These are phyloP conservation scores for Rhinolophus sinicus DNA, from an alignment of 2,113 vertebrate species.

Conservation along the genomic window DNA sequence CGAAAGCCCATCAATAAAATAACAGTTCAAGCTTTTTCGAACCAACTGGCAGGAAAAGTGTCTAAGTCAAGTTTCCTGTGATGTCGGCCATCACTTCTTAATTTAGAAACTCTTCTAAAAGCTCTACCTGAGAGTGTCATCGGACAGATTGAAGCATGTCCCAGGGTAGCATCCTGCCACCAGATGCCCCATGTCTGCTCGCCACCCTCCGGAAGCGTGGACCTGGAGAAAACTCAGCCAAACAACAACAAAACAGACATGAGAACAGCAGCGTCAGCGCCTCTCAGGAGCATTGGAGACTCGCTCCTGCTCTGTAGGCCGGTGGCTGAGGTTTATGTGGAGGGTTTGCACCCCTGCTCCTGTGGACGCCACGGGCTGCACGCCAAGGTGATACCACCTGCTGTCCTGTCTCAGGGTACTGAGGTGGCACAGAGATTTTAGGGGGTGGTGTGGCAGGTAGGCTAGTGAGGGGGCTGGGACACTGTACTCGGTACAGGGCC, in stretches of 20 bases:
- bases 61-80: neutral
- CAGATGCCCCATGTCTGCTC: neutral
- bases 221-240: neutral
- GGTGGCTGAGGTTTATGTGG: neutral
- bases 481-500: neutral
- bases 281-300: neutral
- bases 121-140: neutral
- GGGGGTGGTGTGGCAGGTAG: neutral
- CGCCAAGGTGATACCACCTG: fast-evolving
- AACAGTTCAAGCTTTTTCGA: neutral
- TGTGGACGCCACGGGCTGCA: neutral
- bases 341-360: neutral
- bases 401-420: neutral
- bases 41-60: neutral
- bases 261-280: neutral
- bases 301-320: neutral
- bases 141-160: neutral
- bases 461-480: neutral
- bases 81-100: neutral
- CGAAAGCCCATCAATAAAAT: neutral
- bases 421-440: neutral
- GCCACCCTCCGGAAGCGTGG: neutral
- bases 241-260: neutral
- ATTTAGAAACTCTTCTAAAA: neutral
- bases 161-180: neutral